These are phyloP conservation scores for Cuniculus paca DNA, from an alignment of 2,797 vertebrate species.

Conservation along the genomic window DNA sequence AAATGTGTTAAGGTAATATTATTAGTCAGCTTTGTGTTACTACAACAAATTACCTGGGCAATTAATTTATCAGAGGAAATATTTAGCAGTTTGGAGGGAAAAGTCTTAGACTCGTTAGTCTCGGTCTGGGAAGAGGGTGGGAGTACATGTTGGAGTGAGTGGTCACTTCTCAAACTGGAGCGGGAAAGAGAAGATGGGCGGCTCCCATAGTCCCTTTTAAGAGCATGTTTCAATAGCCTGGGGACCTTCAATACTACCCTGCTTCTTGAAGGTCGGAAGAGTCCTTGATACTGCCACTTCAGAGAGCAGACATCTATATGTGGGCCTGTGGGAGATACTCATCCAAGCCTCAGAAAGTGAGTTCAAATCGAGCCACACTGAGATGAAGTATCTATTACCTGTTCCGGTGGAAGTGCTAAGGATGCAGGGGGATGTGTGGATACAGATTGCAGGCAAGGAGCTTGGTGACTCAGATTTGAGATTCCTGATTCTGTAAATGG, in stretches of 20 bases:
- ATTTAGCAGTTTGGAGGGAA: neutral
- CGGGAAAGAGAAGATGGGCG: neutral
- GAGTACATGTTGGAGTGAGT: neutral
- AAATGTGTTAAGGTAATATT: accelerated
- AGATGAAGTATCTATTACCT: no score
- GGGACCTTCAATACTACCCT: neutral
- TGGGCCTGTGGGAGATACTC: neutral
- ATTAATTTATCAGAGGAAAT: neutral
- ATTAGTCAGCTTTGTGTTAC: neutral
- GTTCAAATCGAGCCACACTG: neutral
- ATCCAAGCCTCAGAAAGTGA: neutral
- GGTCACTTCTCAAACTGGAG: neutral
- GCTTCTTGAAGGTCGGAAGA: neutral
- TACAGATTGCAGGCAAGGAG: neutral
- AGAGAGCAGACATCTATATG: neutral
- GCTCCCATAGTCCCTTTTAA: neutral
- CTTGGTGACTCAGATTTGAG: neutral
- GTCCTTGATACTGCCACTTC: no score
- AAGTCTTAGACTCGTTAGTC: neutral
- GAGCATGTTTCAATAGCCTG: no score
- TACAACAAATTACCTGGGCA: neutral
- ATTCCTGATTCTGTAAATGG: neutral
- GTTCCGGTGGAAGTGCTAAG: neutral
- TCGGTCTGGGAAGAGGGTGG: neutral
- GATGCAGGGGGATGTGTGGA: neutral